A percentile compares a stretch with the other conserved stretches of the same genome.
phyloP scores from a whole-genome alignment of 2,888 invertebrate genomes.

The Ophraella communa region DNA sequence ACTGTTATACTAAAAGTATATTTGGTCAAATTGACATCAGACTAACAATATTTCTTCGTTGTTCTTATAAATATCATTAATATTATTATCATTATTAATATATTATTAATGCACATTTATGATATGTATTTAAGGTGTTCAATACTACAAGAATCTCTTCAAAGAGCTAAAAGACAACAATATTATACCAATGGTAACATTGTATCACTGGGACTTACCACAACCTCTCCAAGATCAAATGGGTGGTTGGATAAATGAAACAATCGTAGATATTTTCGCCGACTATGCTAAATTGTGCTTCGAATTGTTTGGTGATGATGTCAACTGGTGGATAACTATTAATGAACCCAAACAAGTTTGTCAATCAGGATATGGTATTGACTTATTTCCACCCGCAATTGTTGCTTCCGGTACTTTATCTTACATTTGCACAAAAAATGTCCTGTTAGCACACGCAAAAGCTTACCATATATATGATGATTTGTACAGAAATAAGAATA shows the following conservation, averaged over 20 bases:
- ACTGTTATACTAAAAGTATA: too few species aligned
- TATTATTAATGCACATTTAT: neutral
- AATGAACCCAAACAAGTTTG: constrained; percentile 61
- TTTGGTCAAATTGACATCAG: too few species aligned
- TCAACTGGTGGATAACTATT: constrained; percentile 62
- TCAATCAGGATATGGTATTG: constrained; percentile 49
- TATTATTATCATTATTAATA: too few species aligned
- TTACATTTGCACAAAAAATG: constrained; percentile 69
- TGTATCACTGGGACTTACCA: constrained; percentile 37
- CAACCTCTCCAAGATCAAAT: constrained; percentile 55
- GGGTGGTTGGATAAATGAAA: constrained; percentile 69
- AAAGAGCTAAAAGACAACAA: constrained; percentile 20
- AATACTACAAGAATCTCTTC: constrained; percentile 39
- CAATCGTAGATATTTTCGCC: constrained; percentile 71
- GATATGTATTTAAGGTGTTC: constrained; percentile 21
- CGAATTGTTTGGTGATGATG: constrained; percentile 59
- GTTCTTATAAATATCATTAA: too few species aligned
- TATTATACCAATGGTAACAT: constrained; percentile 31
- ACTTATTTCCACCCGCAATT: constrained; percentile 51
- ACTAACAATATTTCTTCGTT: too few species aligned
- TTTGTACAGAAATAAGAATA: constrained; percentile 58
- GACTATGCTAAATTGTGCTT: constrained; percentile 62
- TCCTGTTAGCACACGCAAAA: constrained; percentile 69
- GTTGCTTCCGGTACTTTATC: constrained; percentile 60
- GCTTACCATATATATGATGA: constrained; percentile 69